These are phyloP conservation scores for Lepus oiostolus DNA, from an alignment of 2,797 vertebrate species.

Conservation along the genomic window DNA sequence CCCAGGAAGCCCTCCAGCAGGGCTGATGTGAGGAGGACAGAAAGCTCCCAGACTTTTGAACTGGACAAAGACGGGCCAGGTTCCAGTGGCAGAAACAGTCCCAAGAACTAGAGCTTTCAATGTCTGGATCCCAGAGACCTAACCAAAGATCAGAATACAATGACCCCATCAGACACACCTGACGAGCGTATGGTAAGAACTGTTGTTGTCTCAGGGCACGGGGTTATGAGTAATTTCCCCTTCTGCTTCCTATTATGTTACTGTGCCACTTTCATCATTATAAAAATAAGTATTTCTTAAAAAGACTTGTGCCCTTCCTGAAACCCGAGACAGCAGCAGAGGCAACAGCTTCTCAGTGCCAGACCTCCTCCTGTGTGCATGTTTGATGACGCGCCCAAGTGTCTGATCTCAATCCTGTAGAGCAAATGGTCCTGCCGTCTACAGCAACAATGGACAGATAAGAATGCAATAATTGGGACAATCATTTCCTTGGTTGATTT, in stretches of 20 bases:
- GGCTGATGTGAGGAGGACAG: neutral
- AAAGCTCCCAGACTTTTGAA: neutral
- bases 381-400: neutral
- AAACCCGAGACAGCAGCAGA: neutral
- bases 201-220: neutral
- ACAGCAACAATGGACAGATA: neutral
- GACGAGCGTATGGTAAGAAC: constrained; percentile 13
- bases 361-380: neutral
- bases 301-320: constrained; percentile 1
- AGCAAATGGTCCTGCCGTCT: neutral
- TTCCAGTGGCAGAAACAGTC: constrained; percentile 31
- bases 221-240: constrained; percentile 57
- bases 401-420: neutral
- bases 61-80: neutral
- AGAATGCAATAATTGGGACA: neutral
- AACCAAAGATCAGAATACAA: neutral
- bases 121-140: constrained; percentile 37
- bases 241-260: constrained; percentile 44
- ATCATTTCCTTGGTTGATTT: neutral
- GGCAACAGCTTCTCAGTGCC: neutral
- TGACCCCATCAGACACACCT: neutral
- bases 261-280: constrained; percentile 52
- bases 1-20: neutral
- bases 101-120: constrained; percentile 6
- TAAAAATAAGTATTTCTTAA: constrained; percentile 41